Base-by-base conservation (phyloP, 2,113 vertebrate genomes). In the Lophius piscatorius region DNA sequence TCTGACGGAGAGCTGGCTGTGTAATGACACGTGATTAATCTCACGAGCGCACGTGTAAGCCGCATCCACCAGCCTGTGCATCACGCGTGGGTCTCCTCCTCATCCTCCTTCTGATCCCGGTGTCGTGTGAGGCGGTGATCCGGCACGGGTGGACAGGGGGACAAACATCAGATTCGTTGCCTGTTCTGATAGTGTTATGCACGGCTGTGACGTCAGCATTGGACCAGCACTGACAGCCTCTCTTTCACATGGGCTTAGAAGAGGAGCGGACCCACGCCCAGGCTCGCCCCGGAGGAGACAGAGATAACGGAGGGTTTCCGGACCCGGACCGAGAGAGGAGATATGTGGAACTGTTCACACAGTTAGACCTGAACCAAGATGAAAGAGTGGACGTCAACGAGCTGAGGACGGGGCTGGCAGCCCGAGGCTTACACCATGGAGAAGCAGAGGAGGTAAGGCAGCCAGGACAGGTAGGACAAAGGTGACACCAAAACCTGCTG, bases 331-430 rank as follows among this genome's bases (percentile, higher is more conserved):
- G 83, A 23, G 82, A 83, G 51, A 51, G 34, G 38, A 82, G 82
- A 57, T 94, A 94, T 80, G 79, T 82, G 28, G 83, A 88, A 70
- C 90, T 95, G n/a, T 95, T 95, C 75, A 79, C 89, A 41, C 91
- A 94, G 81, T 85, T 95, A 74, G 94, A 95, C 86, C 57, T 91
- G 29, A 94, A 95, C 74, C 83, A 91, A 70, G 94, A 95, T 38
- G 94, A 93, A 20, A 89, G 86, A 41, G 90, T 94, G 31, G 94
- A 95, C 49, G 67, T 92, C 68, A 81, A 70, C 2, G 94, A 95
- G 48, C 88, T 95, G 70, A 82, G 86, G 56, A 81, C 63, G 24
- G 94, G 90, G 13, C 88, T 95, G 70, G 88, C 83, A 14, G 82
- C 89, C 9, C 77, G 91, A 34, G 91, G 94, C 21, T 49, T 89